Percentiles rank a stretch among this genome's conserved stretches.
Evolutionary conservation across 1,140 invertebrate species (phyloP).

Genomic region (Philotrypesis tridentata): DNA sequence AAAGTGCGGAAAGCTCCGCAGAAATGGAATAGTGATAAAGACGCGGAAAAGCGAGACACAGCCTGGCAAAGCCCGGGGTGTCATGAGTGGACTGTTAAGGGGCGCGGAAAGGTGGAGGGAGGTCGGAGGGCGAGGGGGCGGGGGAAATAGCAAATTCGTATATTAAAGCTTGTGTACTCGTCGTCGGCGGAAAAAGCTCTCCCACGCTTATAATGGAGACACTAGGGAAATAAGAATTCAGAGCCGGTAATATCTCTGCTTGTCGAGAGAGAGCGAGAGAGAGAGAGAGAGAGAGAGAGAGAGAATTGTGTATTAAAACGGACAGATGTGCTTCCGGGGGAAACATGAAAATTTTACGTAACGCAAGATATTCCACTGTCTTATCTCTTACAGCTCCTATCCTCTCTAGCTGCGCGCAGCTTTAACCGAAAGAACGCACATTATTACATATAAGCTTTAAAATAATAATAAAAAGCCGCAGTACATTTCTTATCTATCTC

Average conservation of each 20-base stretch:
- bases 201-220: not conserved
- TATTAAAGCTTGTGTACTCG: constrained; percentile 27
- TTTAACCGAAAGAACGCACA: no score
- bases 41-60: not conserved
- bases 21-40: constrained; percentile 26
- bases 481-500: no score
- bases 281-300: no score
- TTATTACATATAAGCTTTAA: no score
- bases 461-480: no score
- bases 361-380: no score
- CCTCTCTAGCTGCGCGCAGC: no score
- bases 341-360: not conserved
- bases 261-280: not conserved
- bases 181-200: constrained; percentile 3
- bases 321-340: not conserved
- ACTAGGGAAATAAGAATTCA: constrained; percentile 20
- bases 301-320: not conserved
- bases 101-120: not conserved
- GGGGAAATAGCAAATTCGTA: constrained; percentile 25
- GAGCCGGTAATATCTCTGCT: constrained; percentile 1
- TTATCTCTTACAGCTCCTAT: no score
- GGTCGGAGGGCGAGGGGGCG: no score
- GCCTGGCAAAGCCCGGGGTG: not conserved
- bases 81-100: constrained; percentile 23
- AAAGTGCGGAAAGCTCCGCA: not conserved